phyloP scores from a whole-genome alignment of 2,888 invertebrate species.

The Alcis repandata region DNA sequence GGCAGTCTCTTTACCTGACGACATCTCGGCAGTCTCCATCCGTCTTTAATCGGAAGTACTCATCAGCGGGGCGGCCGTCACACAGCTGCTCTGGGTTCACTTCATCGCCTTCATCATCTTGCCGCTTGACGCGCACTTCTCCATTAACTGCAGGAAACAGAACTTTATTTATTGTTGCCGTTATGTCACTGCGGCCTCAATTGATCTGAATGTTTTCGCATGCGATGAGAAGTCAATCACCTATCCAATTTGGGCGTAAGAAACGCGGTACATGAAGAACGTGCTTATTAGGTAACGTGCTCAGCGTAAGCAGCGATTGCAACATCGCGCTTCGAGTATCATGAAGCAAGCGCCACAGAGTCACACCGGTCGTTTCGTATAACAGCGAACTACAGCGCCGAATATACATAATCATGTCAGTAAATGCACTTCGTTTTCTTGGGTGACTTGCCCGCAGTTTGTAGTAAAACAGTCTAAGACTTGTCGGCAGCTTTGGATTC shows the following conservation, averaged over 20 bases:
- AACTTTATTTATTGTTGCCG: slow-evolving; percentile 27
- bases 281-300: slow-evolving; percentile 78
- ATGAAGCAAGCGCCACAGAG: slow-evolving; percentile 60
- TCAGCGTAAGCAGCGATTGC: slow-evolving; percentile 78
- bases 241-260: slow-evolving; percentile 39
- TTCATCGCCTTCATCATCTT: slow-evolving; percentile 90
- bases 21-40: slow-evolving; percentile 97
- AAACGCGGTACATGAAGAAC: slow-evolving; percentile 49
- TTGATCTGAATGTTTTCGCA: slow-evolving; percentile 38
- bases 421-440: slow-evolving; percentile 24
- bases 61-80: slow-evolving; percentile 94
- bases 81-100: slow-evolving; percentile 93
- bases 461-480: not conserved
- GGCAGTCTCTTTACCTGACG: slow-evolving; percentile 90
- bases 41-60: slow-evolving; percentile 94
- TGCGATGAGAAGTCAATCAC: slow-evolving; percentile 40
- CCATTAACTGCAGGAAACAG: slow-evolving; percentile 75
- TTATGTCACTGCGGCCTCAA: slow-evolving; percentile 30
- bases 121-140: slow-evolving; percentile 86
- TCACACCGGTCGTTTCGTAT: slow-evolving; percentile 64
- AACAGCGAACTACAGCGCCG: slow-evolving; percentile 50
- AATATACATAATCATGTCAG: slow-evolving; percentile 49
- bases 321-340: slow-evolving; percentile 69
- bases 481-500: not conserved
- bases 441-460: not conserved